phyloP scores from a whole-genome alignment of 2,113 vertebrate genomes.

The Lampris incognitus region DNA sequence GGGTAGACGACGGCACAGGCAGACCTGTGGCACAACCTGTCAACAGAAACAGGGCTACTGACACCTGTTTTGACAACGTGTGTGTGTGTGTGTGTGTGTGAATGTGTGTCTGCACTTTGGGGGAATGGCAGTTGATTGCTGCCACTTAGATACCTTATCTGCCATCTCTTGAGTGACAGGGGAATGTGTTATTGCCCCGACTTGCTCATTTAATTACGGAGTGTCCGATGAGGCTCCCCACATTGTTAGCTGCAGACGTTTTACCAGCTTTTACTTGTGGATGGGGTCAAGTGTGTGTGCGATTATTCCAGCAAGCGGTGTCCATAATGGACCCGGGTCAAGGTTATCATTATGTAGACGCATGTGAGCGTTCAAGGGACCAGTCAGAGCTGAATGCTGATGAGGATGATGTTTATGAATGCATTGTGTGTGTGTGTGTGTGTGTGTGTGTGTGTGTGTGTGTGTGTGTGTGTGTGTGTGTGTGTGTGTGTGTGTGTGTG shows the following conservation, averaged over 20 bases:
- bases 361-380: neutral
- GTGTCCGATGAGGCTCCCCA: slow-evolving; percentile 58
- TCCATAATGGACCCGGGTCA: slow-evolving; percentile 20
- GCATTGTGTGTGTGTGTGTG: neutral
- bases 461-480: neutral
- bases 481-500: neutral
- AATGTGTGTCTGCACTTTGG: slow-evolving; percentile 22
- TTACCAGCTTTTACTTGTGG: slow-evolving; percentile 20
- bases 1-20: slow-evolving; percentile 49
- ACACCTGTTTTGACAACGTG: slow-evolving; percentile 49
- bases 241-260: slow-evolving; percentile 64
- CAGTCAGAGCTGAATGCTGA: neutral
- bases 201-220: slow-evolving; percentile 69
- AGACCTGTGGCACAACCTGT: slow-evolving; percentile 66
- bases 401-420: neutral
- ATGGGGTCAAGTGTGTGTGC: slow-evolving; percentile 13
- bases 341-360: slow-evolving; percentile 18
- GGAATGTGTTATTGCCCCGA: slow-evolving; percentile 52
- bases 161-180: slow-evolving; percentile 72
- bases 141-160: slow-evolving; percentile 73
- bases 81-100: slow-evolving; percentile 11
- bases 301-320: slow-evolving; percentile 17
- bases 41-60: slow-evolving; percentile 61
- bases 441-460: neutral
- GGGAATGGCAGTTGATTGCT: slow-evolving; percentile 66